phyloP scores from a whole-genome alignment of 1,140 invertebrate genomes.

The Rhyzopertha dominica region DNA sequence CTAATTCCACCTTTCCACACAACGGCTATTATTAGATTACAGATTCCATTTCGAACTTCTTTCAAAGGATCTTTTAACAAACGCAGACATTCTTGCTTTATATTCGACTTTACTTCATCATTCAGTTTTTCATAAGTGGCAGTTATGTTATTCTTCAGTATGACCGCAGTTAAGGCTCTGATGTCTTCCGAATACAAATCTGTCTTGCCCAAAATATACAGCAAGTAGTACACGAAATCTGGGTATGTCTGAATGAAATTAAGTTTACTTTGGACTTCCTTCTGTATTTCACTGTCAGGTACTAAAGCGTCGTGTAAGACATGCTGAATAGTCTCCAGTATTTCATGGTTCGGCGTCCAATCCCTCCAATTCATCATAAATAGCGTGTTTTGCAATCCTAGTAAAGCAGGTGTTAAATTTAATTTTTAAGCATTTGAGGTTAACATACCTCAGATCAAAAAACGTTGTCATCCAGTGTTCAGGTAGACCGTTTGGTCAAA shows the following conservation, averaged over 20 bases:
- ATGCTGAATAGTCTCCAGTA: conserved; percentile 34
- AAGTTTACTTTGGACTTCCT: conserved; percentile 39
- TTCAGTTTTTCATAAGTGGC: conserved; percentile 28
- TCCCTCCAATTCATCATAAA: conserved; percentile 37
- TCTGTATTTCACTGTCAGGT: conserved; percentile 39
- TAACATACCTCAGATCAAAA: no score
- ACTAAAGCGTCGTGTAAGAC: conserved; percentile 39
- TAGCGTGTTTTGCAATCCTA: no score
- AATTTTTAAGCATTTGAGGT: no score
- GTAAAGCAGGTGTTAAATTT: no score
- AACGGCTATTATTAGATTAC: conserved; percentile 35
- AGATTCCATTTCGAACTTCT: conserved; percentile 38
- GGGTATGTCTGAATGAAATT: conserved; percentile 34
- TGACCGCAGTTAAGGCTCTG: conserved; percentile 36
- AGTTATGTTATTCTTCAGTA: conserved; percentile 40
- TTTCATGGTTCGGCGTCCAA: conserved; percentile 38
- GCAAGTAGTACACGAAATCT: conserved; percentile 39
- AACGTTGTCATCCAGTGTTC: no score
- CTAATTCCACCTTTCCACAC: conserved; percentile 36
- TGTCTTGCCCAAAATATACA: conserved; percentile 35
- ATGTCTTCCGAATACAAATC: conserved; percentile 35
- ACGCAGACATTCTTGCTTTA: conserved; percentile 34
- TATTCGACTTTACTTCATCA: conserved; percentile 25
- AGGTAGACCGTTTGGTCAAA: no score
- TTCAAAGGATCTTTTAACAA: conserved; percentile 38